A percentile compares a stretch with the other conserved stretches of the same genome.
These are phyloP conservation scores for Stenoptilia bipunctidactyla DNA, from an alignment of 2,888 invertebrate species.

Conservation along the genomic window DNA sequence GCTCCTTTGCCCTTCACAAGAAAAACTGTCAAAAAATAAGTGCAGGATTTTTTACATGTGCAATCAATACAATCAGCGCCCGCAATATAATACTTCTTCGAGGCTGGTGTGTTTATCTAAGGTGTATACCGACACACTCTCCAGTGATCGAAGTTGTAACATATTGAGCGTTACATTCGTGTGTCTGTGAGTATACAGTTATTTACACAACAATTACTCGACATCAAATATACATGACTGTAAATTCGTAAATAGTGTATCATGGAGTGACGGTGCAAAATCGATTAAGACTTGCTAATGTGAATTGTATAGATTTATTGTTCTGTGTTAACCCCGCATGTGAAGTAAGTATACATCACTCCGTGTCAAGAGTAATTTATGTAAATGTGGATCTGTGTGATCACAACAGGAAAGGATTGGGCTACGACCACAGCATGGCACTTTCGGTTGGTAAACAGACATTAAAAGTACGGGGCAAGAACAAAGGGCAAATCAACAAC, in stretches of 20 bases:
- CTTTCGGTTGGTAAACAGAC: constrained; percentile 38
- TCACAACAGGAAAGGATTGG: constrained; percentile 39
- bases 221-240: constrained; percentile 23
- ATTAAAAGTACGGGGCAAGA: constrained; percentile 1
- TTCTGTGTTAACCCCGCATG: constrained; percentile 45
- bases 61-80: constrained; percentile 35
- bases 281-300: constrained; percentile 64
- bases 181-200: constrained; percentile 26
- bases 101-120: constrained; percentile 25
- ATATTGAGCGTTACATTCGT: constrained; percentile 46
- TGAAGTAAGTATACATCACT: constrained; percentile 46
- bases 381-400: constrained; percentile 24
- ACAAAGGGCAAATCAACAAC: constrained; percentile 46
- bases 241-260: constrained; percentile 34
- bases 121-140: constrained; percentile 19
- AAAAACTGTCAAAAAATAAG: constrained; percentile 22
- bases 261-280: constrained; percentile 75
- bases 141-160: constrained; percentile 49
- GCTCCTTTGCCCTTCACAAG: constrained; percentile 46
- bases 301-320: constrained; percentile 30
- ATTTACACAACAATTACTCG: constrained; percentile 21
- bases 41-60: constrained; percentile 59
- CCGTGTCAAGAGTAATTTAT: constrained; percentile 35
- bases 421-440: constrained; percentile 68
- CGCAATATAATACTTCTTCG: constrained; percentile 46